Conservation (phyloP, 2,888 invertebrate species). For the Strigamia transsilvanica region DNA sequence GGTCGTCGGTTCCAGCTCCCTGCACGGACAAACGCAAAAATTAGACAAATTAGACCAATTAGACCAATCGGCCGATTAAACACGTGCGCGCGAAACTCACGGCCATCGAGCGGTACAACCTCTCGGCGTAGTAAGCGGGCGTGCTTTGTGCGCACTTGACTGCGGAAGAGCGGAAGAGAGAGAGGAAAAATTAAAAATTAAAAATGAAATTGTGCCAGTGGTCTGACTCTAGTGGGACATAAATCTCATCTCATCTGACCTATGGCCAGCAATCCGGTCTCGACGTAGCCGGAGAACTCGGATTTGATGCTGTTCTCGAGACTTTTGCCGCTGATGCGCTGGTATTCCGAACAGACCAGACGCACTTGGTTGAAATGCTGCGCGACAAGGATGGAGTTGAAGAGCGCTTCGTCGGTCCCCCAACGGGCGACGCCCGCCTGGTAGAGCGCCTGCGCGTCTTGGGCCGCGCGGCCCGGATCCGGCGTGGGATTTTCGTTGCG, state of each 20-base stretch:
- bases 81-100: slow-evolving; percentile 51
- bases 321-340: slow-evolving; percentile 62
- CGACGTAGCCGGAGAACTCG: slow-evolving; percentile 63
- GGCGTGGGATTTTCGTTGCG: background rate
- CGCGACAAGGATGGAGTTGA: slow-evolving; percentile 63
- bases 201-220: no score
- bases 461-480: background rate
- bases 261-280: slow-evolving; percentile 62
- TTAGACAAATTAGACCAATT: no score
- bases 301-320: slow-evolving; percentile 61
- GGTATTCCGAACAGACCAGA: slow-evolving; percentile 64
- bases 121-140: slow-evolving; percentile 84
- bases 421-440: slow-evolving; percentile 65
- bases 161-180: slow-evolving; percentile 57
- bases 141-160: slow-evolving; percentile 69
- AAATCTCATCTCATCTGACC: slow-evolving; percentile 60
- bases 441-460: slow-evolving; percentile 61
- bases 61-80: background rate
- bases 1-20: slow-evolving; percentile 88
- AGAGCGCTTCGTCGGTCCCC: slow-evolving; percentile 63
- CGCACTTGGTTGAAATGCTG: slow-evolving; percentile 65
- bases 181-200: background rate
- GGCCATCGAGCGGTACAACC: slow-evolving; percentile 86
- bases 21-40: no score
- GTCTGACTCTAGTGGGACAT: no score